Evolutionary conservation across 2,797 vertebrate species (phyloP).

Genomic region (Dipus sagitta): DNA sequence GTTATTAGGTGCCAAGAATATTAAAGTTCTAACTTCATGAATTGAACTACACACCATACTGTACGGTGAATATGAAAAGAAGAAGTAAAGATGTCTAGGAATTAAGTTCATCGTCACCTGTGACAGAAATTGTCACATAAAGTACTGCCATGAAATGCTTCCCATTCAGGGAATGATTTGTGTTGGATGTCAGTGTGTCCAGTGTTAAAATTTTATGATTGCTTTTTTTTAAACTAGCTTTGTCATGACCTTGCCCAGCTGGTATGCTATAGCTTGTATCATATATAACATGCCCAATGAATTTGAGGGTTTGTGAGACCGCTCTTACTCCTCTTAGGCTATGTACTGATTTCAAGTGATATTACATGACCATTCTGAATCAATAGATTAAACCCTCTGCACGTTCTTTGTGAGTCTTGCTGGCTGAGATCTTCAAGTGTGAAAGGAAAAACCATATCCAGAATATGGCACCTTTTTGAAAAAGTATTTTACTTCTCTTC

Average conservation of each 20-base stretch:
- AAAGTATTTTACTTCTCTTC: conserved; percentile 7
- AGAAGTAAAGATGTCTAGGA: conserved; percentile 93
- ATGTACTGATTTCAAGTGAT: background rate
- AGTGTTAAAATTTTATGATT: conserved; percentile 92
- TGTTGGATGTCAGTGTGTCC: conserved; percentile 93
- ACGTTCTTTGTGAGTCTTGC: background rate
- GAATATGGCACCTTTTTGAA: background rate
- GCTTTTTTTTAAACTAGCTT: conserved; percentile 74
- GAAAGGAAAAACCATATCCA: background rate
- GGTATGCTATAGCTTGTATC: background rate
- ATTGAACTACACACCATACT: conserved; percentile 95
- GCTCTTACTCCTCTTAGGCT: background rate
- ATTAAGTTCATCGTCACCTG: conserved; percentile 94
- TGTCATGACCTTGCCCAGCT: background rate
- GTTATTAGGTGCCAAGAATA: conserved; percentile 91
- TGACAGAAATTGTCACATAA: conserved; percentile 87
- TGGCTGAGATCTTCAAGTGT: background rate
- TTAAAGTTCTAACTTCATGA: conserved; percentile 93
- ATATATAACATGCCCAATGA: background rate
- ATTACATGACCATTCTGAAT: background rate
- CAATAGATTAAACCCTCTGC: background rate
- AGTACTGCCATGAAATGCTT: conserved; percentile 95
- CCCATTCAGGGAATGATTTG: conserved; percentile 93
- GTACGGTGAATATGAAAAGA: conserved; percentile 91
- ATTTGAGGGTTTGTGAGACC: background rate